phyloP scores from a whole-genome alignment of 2,113 vertebrate genomes.

The Oplegnathus fasciatus region DNA sequence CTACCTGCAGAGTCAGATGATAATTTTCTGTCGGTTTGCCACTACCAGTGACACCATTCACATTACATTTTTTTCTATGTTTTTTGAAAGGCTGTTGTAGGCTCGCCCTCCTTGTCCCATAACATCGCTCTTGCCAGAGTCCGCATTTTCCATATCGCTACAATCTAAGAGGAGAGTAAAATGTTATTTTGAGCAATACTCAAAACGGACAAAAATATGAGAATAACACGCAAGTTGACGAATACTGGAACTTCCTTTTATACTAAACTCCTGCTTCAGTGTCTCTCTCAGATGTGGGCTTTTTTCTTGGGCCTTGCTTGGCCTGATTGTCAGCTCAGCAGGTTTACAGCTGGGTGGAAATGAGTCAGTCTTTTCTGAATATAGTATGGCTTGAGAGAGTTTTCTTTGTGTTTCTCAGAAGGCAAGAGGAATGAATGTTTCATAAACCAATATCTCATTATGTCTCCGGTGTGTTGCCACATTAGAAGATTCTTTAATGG shows the following conservation, averaged over 20 bases:
- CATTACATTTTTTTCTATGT: too few species aligned
- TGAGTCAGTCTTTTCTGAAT: constrained; percentile 73
- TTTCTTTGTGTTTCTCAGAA: constrained; percentile 47
- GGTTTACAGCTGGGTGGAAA: constrained; percentile 70
- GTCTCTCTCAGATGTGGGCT: constrained; percentile 31
- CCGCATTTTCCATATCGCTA: neutral
- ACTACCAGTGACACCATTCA: too few species aligned
- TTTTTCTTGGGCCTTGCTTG: constrained; percentile 38
- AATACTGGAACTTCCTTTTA: neutral
- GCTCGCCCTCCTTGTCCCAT: too few species aligned
- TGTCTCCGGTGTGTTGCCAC: constrained; percentile 20
- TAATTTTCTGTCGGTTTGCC: neutral
- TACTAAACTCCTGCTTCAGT: constrained; percentile 18
- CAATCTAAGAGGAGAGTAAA: neutral
- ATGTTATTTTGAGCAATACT: constrained; percentile 1
- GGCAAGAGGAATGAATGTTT: constrained; percentile 57
- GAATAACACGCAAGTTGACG: neutral
- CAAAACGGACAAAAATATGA: neutral
- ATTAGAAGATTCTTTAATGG: constrained; percentile 38
- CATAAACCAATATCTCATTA: constrained; percentile 43
- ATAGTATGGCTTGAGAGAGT: constrained; percentile 55
- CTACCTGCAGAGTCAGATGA: neutral
- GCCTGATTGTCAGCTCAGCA: constrained; percentile 68
- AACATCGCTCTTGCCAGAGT: too few species aligned
- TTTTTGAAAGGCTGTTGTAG: too few species aligned